Evolutionary conservation across 2,888 invertebrate species (phyloP), one percentile per base, ranked within the genome.

Genomic region (Eumerus sabulonum): DNA sequence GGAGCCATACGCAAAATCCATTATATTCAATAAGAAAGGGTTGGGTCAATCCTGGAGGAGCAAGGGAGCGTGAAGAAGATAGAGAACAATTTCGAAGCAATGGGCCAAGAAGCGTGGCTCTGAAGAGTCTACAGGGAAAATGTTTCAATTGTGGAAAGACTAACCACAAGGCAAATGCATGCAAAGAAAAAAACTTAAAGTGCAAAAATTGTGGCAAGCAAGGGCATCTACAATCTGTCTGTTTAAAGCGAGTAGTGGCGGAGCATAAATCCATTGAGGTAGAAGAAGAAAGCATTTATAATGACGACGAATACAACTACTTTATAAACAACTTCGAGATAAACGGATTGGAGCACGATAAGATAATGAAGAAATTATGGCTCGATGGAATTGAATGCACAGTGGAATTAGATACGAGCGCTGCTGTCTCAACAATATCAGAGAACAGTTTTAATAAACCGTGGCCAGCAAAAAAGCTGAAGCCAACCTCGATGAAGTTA

Each of bases 391-490:
- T 45, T 36, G 36, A 63, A 2, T 36, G 35, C 9, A 53, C 44
- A 7, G 48, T 62, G 60, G 60, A 62, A 16, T 14, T 63, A 13
- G 53, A 63, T 53, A 63, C 62, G 0, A 51, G 62, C 5, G 62
- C 62, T 1, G 62, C 51, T 7, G 51, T 63, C 16, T 51, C 44
- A 13, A 63, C 63, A 3, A 53, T 54, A 0, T 54, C 45, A 5
- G 13, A 13, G 13, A 19, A 7, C 12, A 50, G 13, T n/a, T 18
- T 50, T 1, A 4, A 50, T 9, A 27, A 35, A 35, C 13, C 7
- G 2, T 50, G 35, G 35, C 50, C 50, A 17, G 1, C 13, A 9
- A 50, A 50, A 13, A 9, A 18, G 13, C 27, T 50, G 7, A 9
- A 50, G 27, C 19, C 13, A 1, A 12, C 35, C n/a, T 35, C 27